Percentiles rank a stretch among this genome's conserved stretches.
These are phyloP conservation scores for Cheirogaleus major DNA, from an alignment of 2,797 vertebrate species.

Conservation along the genomic window DNA sequence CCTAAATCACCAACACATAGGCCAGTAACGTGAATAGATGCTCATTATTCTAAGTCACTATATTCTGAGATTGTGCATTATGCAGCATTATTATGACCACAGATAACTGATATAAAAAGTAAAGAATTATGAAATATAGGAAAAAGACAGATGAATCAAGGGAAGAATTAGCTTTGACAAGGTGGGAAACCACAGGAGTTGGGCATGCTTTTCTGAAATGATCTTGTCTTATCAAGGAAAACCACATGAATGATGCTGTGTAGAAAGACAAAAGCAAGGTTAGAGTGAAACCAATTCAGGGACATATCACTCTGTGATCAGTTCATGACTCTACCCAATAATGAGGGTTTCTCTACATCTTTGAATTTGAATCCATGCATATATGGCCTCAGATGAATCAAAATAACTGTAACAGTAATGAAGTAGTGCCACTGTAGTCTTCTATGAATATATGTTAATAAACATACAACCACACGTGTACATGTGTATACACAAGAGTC, in stretches of 20 bases:
- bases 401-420: not conserved
- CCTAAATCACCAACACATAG: not conserved
- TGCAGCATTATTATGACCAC: not conserved
- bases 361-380: not conserved
- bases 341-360: not conserved
- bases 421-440: not conserved
- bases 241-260: not conserved
- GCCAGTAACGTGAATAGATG: not conserved
- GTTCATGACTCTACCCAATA: not conserved
- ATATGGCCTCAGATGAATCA: not conserved
- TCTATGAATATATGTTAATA: no score
- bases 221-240: not conserved
- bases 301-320: not conserved
- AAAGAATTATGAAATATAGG: not conserved
- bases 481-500: not conserved
- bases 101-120: not conserved
- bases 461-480: fast-evolving
- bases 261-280: not conserved
- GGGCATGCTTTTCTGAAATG: not conserved
- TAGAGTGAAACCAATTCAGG: not conserved
- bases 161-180: not conserved
- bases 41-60: not conserved
- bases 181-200: not conserved
- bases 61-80: not conserved
- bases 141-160: not conserved